phyloP scores from a whole-genome alignment of 2,888 invertebrate genomes.

The Eupithecia insigniata region DNA sequence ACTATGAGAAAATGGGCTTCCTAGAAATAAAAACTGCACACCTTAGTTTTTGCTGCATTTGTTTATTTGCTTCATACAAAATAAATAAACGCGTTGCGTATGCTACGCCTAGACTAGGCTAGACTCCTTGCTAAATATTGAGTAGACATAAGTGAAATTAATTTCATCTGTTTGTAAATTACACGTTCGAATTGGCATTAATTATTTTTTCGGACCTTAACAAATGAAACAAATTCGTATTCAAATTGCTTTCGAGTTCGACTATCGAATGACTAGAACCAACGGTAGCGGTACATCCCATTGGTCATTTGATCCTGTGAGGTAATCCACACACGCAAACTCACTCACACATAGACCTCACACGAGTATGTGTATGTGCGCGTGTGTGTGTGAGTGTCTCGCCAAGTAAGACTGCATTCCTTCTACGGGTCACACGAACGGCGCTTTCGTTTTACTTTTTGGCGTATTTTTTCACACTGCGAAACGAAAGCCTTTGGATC shows the following conservation, averaged over 20 bases:
- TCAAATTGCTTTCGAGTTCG: conserved; percentile 5
- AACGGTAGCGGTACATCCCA: conserved; percentile 35
- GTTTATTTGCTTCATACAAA: conserved; percentile 3
- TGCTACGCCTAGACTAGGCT: too few relatives aligned
- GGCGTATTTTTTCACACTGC: conserved; percentile 16
- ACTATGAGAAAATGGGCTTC: not conserved
- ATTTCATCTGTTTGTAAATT: not conserved
- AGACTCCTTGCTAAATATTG: not conserved
- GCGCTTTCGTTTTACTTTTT: conserved; percentile 27
- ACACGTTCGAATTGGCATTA: not conserved
- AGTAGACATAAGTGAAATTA: not conserved
- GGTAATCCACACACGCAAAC: conserved; percentile 32
- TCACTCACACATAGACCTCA: conserved; percentile 12
- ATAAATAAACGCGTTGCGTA: conserved; percentile 21
- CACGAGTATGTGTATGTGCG: not conserved
- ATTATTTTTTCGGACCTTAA: too few relatives aligned
- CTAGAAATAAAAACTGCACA: not conserved
- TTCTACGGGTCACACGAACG: conserved; percentile 43
- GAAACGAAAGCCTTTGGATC: not conserved
- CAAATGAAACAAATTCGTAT: conserved; percentile 7
- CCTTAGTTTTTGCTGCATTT: not conserved
- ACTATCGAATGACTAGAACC: conserved; percentile 7
- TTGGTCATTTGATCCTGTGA: conserved; percentile 37
- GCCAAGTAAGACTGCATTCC: conserved; percentile 71
- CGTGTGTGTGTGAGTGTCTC: conserved; percentile 46